Conservation (phyloP, 1,140 invertebrate species). For the Helicoverpa zea region DNA sequence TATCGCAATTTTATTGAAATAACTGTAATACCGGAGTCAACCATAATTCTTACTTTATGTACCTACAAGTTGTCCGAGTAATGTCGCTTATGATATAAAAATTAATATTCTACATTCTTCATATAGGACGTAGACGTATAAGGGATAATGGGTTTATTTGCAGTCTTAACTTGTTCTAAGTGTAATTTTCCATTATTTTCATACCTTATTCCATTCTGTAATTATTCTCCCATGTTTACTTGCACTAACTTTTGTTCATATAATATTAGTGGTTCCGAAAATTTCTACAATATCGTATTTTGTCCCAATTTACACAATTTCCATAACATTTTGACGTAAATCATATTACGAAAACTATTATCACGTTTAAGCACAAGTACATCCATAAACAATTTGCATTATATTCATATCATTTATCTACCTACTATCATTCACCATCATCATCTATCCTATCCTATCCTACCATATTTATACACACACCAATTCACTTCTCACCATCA, state of each 20-base stretch:
- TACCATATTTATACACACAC: too few species aligned
- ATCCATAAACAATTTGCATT: too few species aligned
- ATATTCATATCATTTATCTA: too few species aligned
- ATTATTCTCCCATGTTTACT: too few species aligned
- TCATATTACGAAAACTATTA: too few species aligned
- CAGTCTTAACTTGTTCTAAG: not conserved
- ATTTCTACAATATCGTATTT: not conserved
- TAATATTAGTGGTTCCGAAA: not conserved
- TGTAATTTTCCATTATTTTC: not conserved
- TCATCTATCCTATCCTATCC: too few species aligned
- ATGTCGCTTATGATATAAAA: slow-evolving; percentile 10
- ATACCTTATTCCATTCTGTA: too few species aligned
- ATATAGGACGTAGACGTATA: not conserved
- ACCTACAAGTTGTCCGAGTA: not conserved
- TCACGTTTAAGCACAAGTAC: too few species aligned
- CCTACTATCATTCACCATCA: too few species aligned
- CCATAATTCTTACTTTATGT: not conserved
- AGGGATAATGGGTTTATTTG: slow-evolving; percentile 41
- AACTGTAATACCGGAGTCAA: slow-evolving; percentile 14
- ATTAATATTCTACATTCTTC: slow-evolving; percentile 25
- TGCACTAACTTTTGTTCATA: too few species aligned
- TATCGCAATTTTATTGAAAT: slow-evolving; percentile 26
- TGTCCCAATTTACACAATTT: not conserved
- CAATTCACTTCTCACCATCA: not conserved
- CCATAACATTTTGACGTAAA: not conserved